These are phyloP conservation scores for Cosmorhoe ocellata DNA, from an alignment of 2,888 invertebrate species.

Conservation along the genomic window DNA sequence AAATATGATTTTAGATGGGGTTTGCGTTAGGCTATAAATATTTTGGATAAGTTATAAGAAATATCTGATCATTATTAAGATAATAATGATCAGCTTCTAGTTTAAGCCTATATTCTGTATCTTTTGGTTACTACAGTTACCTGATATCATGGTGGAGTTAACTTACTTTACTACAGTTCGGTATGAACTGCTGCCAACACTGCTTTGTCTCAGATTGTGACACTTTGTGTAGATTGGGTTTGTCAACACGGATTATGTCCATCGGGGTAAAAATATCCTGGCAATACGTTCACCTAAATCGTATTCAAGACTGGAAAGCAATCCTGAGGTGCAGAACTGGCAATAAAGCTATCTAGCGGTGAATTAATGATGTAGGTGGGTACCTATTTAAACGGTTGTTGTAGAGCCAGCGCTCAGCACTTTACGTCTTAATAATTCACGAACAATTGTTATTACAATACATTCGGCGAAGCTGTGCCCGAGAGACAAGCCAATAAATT, in stretches of 20 bases:
- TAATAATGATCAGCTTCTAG: no score
- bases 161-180: no score
- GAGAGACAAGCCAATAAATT: conserved; percentile 34
- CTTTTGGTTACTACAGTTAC: no score
- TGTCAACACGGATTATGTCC: no score
- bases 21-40: neutral
- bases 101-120: no score
- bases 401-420: conserved; percentile 42
- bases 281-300: conserved; percentile 19
- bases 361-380: conserved; percentile 38
- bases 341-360: conserved; percentile 41
- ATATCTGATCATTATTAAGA: no score
- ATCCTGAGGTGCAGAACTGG: conserved; percentile 28
- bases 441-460: conserved; percentile 44
- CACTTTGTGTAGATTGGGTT: no score
- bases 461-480: conserved; percentile 37
- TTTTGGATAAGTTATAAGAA: no score
- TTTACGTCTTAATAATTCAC: conserved; percentile 46
- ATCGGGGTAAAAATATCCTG: neutral
- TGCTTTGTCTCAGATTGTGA: no score
- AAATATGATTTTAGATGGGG: neutral
- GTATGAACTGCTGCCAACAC: no score
- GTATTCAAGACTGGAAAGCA: conserved; percentile 20
- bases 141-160: no score
- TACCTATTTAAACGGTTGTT: conserved; percentile 39